A percentile compares a stretch with the other conserved stretches of the same genome.
phyloP scores from a whole-genome alignment of 2,888 invertebrate genomes.

The Mesorhabditis belari region DNA sequence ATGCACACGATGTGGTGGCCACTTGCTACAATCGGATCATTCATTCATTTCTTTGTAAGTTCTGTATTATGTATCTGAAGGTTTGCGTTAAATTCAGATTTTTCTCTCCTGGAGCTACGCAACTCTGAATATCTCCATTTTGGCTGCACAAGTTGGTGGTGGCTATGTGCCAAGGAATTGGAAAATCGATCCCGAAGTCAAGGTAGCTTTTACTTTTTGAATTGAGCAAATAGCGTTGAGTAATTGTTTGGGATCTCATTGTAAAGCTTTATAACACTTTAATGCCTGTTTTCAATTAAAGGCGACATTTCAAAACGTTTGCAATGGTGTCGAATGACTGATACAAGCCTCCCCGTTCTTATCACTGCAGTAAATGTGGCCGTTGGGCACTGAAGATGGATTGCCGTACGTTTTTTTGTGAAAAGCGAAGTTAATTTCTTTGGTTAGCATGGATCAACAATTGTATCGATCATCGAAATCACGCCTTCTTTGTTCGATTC shows the following conservation, averaged over 20 bases:
- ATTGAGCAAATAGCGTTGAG: neutral
- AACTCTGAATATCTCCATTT: constrained; percentile 81
- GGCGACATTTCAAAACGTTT: constrained; percentile 65
- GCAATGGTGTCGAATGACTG: constrained; percentile 80
- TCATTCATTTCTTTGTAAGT: constrained; percentile 64
- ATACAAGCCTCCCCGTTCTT: constrained; percentile 71
- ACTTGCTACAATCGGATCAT: constrained; percentile 63
- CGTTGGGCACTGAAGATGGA: constrained; percentile 92
- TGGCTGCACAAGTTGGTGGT: constrained; percentile 81
- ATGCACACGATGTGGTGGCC: constrained; percentile 77
- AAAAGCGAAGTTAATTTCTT: neutral
- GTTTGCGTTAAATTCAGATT: constrained; percentile 48
- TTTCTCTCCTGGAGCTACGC: constrained; percentile 74
- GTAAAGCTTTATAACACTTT: constrained; percentile 49
- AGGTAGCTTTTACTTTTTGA: no score
- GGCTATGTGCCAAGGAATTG: constrained; percentile 79
- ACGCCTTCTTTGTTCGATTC: constrained; percentile 81
- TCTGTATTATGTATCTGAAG: neutral
- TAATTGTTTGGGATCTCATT: neutral
- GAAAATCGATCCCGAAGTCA: constrained; percentile 55
- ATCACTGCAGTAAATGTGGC: constrained; percentile 64
- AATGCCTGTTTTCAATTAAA: constrained; percentile 53
- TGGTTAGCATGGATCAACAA: constrained; percentile 78
- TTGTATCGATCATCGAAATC: constrained; percentile 91
- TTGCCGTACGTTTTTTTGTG: neutral